Conservation (phyloP, 2,113 vertebrate genomes). For the Nanger granti region DNA sequence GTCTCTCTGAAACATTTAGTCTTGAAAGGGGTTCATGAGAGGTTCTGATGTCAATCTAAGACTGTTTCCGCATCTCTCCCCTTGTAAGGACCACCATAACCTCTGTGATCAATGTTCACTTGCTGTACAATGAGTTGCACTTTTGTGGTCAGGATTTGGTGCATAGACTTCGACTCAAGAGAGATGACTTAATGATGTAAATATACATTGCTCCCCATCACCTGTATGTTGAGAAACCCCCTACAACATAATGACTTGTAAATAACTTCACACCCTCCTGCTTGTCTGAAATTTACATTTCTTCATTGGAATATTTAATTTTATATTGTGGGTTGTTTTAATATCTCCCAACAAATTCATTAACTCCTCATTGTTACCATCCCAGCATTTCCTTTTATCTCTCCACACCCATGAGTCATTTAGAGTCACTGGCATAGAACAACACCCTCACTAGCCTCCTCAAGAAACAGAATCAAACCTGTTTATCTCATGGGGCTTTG, state of each 20-base stretch:
- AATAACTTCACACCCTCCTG: not conserved
- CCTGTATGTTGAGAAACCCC: not conserved
- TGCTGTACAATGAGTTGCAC: not conserved
- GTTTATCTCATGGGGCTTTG: not conserved
- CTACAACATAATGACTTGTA: not conserved
- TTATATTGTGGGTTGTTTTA: not conserved
- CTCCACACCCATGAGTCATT: not conserved
- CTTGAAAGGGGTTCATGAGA: not conserved
- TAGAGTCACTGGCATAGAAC: not conserved
- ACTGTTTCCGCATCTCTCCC: not conserved
- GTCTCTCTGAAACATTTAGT: not conserved
- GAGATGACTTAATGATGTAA: not conserved
- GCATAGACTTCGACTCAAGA: not conserved
- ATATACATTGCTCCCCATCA: not conserved
- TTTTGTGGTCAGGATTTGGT: not conserved
- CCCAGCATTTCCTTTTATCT: not conserved
- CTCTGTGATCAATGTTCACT: not conserved
- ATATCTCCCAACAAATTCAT: not conserved
- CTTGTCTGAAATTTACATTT: not conserved
- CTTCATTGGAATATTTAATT: not conserved
- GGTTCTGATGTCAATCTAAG: not conserved
- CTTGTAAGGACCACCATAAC: not conserved
- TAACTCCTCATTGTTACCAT: not conserved
- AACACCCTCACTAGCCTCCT: not conserved
- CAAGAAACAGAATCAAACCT: not conserved